Evolutionary conservation across 2,797 vertebrate genomes (phyloP).

Genomic region (Varecia variegata): DNA sequence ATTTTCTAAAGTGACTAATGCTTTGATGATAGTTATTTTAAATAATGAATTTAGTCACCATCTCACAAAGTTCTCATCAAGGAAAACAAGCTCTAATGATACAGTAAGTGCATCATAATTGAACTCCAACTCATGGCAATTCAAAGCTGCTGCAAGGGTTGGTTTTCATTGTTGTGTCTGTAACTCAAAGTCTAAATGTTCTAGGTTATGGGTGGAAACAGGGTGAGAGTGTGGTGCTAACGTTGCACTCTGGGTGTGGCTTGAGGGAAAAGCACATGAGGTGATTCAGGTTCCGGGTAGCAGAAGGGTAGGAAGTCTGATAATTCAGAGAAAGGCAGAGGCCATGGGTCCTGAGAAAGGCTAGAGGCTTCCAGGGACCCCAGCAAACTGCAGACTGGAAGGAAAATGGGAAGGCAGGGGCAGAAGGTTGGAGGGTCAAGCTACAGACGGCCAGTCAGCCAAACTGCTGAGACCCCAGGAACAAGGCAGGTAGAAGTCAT

Average conservation of each 20-base stretch:
- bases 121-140: not conserved
- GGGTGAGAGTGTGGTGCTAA: not conserved
- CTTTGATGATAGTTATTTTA: constrained; percentile 4
- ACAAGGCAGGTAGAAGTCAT: not conserved
- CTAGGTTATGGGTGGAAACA: not conserved
- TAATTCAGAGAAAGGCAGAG: not conserved
- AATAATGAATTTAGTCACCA: constrained; percentile 2
- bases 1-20: constrained; percentile 7
- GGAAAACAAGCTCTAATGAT: constrained; percentile 46
- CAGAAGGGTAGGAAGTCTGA: not conserved
- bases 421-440: not conserved
- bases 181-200: not conserved
- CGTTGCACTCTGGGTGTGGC: rapidly evolving
- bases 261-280: not conserved
- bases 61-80: not conserved
- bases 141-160: not conserved
- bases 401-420: not conserved
- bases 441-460: not conserved
- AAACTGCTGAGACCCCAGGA: not conserved
- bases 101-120: not conserved
- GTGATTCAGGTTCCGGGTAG: not conserved
- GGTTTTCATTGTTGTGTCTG: not conserved
- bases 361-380: not conserved
- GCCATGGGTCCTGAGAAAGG: not conserved
- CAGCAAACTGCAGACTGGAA: not conserved